phyloP scores from a whole-genome alignment of 1,140 invertebrate genomes.

The Diabrotica undecimpunctata region DNA sequence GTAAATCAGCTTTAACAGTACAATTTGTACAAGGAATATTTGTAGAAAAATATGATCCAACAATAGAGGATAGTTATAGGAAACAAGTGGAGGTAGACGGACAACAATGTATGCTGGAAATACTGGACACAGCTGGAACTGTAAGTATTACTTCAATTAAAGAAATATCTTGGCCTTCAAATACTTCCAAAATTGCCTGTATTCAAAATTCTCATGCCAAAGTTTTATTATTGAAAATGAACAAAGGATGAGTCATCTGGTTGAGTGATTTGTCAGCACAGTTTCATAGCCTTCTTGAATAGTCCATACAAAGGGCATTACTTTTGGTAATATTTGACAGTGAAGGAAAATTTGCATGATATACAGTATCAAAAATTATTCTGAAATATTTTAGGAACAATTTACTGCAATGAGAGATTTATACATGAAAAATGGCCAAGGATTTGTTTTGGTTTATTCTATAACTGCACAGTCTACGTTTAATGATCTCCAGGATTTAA shows the following conservation, averaged over 20 bases:
- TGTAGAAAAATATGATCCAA: constrained; percentile 99
- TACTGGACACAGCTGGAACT: constrained; percentile 98
- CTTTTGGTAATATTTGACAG: background rate
- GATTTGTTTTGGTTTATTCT: constrained; percentile 96
- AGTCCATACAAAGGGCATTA: background rate
- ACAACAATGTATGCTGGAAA: constrained; percentile 97
- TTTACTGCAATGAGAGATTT: constrained; percentile 99
- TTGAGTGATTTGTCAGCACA: too few relatives aligned
- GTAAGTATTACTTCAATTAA: constrained; percentile 27
- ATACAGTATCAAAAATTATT: too few relatives aligned
- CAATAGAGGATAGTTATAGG: constrained; percentile 98
- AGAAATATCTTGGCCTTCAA: background rate
- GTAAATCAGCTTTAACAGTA: constrained; percentile 96
- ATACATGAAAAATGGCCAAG: constrained; percentile 96
- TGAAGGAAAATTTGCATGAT: too few relatives aligned
- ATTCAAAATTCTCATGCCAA: background rate
- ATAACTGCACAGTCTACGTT: constrained; percentile 96
- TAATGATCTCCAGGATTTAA: constrained; percentile 97
- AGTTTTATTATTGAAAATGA: background rate
- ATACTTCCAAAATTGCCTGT: background rate
- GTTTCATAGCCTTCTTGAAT: background rate
- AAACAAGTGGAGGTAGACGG: constrained; percentile 99
- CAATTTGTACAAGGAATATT: constrained; percentile 99
- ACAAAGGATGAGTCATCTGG: background rate
- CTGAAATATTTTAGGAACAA: constrained; percentile 67